Base-by-base conservation (phyloP, 2,888 invertebrate genomes). In the Dolichomitus sp. region DNA sequence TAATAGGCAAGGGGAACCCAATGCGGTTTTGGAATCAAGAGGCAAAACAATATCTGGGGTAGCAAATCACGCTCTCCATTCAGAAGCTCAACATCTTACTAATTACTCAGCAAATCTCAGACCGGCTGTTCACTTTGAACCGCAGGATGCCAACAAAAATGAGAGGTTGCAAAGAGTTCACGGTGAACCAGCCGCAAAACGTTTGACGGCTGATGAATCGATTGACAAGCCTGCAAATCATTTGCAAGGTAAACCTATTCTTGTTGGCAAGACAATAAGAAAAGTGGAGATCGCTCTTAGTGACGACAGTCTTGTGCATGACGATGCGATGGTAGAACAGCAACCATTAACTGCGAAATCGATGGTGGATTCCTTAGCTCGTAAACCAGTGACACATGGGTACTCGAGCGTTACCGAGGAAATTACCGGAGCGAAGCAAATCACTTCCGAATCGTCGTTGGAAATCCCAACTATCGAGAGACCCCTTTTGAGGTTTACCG, bases 381-480 rank as follows among this genome's bases (percentile, higher is more conserved):
- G 70, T 37, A 69, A 68, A 73, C 37, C 45, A 11, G 63, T 73
- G 42, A 80, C 52, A 19, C 14, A 27, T 0, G 11, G 9, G n/a
- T 37, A 73, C 48, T 68, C 54, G 37, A 42, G 61, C n/a, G 68
- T 69, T 0, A 76, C 63, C 50, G 83, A 80, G 77, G 74, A 77
- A 73, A 70, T 70, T 19, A 37, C 37, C 12, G 59, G 63, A 30
- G 50, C 73, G 40, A 70, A 65, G 48, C 80, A 80, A 83, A 77
- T 80, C 17, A 83, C 80, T 65, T 57, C 45, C 19, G 52, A 77
- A 74, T 45, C 73, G 37, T 69, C 80, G 5, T 27, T 33, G 50
- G 69, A 69, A 37, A 48, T 74, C 7, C 33, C 80, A 57, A 63
- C 52, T 17, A 61, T 72, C 50, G 70, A 37, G 45, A 30, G 54